Evolutionary conservation across 2,797 vertebrate species (phyloP).

Genomic region (Cyclopterus lumpus): DNA sequence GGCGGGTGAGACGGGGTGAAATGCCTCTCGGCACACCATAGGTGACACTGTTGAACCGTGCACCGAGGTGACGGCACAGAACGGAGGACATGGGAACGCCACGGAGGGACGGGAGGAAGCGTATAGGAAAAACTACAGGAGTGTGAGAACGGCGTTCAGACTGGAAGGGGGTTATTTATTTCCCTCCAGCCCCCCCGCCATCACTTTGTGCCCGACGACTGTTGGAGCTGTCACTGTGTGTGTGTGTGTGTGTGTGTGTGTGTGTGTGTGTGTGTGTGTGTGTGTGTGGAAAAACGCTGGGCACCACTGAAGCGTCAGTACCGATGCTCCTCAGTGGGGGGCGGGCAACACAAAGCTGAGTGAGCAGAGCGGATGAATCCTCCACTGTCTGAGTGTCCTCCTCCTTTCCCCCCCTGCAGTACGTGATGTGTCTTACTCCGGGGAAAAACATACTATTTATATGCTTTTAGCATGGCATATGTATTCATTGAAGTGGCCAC

Average conservation of each 20-base stretch:
- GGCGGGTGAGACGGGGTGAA: slow-evolving; percentile 56
- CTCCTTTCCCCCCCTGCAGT: not conserved
- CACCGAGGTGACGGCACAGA: slow-evolving; percentile 15
- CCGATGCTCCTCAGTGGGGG: slow-evolving; percentile 61
- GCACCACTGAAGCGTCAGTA: slow-evolving; percentile 51
- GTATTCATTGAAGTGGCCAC: not conserved
- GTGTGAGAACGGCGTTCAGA: not conserved
- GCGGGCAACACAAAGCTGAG: slow-evolving; percentile 61
- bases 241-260: slow-evolving; percentile 38
- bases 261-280: slow-evolving; percentile 37
- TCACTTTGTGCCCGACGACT: slow-evolving; percentile 35
- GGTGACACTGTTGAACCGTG: slow-evolving; percentile 76
- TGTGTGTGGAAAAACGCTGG: slow-evolving; percentile 1
- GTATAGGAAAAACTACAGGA: not conserved
- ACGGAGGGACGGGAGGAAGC: not conserved
- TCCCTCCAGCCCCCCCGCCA: slow-evolving; percentile 40
- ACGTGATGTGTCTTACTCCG: not conserved
- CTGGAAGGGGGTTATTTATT: slow-evolving; percentile 37
- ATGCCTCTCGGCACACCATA: slow-evolving; percentile 61
- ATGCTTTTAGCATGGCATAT: not conserved
- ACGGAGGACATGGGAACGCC: not conserved
- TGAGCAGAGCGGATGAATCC: not conserved
- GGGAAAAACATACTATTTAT: not conserved
- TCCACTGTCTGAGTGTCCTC: not conserved
- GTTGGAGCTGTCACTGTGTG: slow-evolving; percentile 48